phyloP scores from a whole-genome alignment of 2,888 invertebrate genomes.

The Archips xylosteana region DNA sequence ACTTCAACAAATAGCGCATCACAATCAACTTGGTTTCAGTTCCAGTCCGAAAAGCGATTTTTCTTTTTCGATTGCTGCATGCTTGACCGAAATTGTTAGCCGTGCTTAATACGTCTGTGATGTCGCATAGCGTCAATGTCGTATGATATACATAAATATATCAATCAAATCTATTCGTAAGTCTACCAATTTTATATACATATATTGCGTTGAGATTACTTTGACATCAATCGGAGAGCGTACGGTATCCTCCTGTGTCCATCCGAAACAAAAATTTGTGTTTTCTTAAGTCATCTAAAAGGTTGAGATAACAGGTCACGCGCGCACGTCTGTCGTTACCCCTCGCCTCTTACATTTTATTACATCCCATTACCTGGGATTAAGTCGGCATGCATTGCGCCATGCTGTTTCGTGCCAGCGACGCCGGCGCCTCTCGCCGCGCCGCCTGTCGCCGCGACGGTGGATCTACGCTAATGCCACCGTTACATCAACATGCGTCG shows the following conservation, averaged over 20 bases:
- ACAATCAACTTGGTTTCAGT: conserved; percentile 29
- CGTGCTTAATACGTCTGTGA: too few species aligned
- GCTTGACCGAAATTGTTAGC: too few species aligned
- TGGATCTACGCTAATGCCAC: conserved; percentile 36
- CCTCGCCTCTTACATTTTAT: conserved; percentile 81
- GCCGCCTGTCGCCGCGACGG: conserved; percentile 58
- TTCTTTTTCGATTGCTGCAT: neutral
- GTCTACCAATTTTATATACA: neutral
- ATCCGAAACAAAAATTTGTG: conserved; percentile 56
- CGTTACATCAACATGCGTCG: conserved; percentile 27
- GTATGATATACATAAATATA: neutral
- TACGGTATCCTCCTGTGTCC: conserved; percentile 8
- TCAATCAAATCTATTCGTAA: neutral
- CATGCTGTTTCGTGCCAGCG: conserved; percentile 72
- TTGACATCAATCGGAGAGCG: conserved; percentile 23
- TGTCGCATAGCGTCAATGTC: too few species aligned
- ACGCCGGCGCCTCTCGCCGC: conserved; percentile 51
- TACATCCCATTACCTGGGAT: conserved; percentile 80
- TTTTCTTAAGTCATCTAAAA: conserved; percentile 52
- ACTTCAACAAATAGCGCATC: conserved; percentile 37
- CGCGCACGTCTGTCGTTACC: conserved; percentile 80
- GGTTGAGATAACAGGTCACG: conserved; percentile 78
- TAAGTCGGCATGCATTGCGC: conserved; percentile 75
- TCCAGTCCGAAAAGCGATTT: neutral
- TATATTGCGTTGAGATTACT: neutral